Evolutionary conservation across 2,888 invertebrate genomes (phyloP).

Genomic region (Eupeodes luniger): DNA sequence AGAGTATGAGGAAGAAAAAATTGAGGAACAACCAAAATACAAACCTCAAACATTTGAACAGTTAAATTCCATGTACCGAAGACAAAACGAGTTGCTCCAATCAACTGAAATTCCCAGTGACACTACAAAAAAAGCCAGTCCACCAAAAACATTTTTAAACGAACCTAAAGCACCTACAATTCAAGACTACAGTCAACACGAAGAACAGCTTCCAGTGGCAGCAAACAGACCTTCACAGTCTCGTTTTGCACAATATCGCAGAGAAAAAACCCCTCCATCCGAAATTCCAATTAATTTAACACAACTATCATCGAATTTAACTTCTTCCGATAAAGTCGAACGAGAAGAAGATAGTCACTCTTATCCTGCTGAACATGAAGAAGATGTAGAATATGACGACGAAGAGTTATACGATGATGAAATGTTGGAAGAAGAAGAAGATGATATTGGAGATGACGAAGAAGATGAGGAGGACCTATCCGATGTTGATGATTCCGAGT

Average conservation of each 20-base stretch:
- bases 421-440: constrained; percentile 82
- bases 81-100: constrained; percentile 71
- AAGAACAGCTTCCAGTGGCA: constrained; percentile 14
- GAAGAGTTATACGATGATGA: constrained; percentile 82
- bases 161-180: constrained; percentile 43
- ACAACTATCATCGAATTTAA: constrained; percentile 34
- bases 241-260: constrained; percentile 54
- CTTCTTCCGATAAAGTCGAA: constrained; percentile 50
- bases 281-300: constrained; percentile 34
- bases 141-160: constrained; percentile 17
- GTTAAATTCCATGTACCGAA: constrained; percentile 80
- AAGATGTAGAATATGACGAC: constrained; percentile 80
- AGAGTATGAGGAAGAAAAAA: constrained; percentile 70
- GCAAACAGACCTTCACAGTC: constrained; percentile 30
- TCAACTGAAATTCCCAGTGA: constrained; percentile 81
- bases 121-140: constrained; percentile 30
- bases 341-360: constrained; percentile 73
- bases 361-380: constrained; percentile 78
- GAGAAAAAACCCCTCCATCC: constrained; percentile 42
- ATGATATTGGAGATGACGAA: constrained; percentile 84
- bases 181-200: constrained; percentile 14
- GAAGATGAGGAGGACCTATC: constrained; percentile 86
- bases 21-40: constrained; percentile 79
- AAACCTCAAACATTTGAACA: constrained; percentile 82
- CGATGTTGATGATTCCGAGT: constrained; percentile 89